Base-by-base conservation (phyloP, 2,888 invertebrate genomes). In the Scaptodrosophila latifasciaeformis region DNA sequence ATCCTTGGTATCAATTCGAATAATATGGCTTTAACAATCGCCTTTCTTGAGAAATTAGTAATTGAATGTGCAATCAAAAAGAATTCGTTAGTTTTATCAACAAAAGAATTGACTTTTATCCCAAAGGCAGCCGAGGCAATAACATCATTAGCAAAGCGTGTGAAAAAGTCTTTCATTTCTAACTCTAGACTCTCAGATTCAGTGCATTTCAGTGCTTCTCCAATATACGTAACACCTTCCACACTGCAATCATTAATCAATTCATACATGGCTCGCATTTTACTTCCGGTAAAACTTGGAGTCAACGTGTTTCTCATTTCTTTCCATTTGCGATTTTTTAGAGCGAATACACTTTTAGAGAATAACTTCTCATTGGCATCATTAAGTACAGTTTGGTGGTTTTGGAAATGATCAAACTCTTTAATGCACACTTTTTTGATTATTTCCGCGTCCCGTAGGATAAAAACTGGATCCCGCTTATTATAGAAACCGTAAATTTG, bases 361-460 rank as follows among this genome's bases (percentile, higher is more conserved):
- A 47, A n/a, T 2, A 47, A 10, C 5, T 34, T 12, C n/a, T 35
- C 46, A n/a, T 35, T 6, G 2, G 19, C 18, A 7, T 34, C 19
- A 19, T 15, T 47, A 12, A 37, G 12, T 7, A 34, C 12, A 7
- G 24, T n/a, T 9, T 87, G 12, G 67, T 49, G 27, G 31, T 84
- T 76, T 1, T 62, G 40, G 54, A 84, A 84, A 45, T 64, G 49
- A 27, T 80, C 81, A 31, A 82, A 81, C 7, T 47, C 35, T 13
- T 27, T 47, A 3, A 47, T 85, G 0, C 87, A 86, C 30, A 90
- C 86, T 31, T 76, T 85, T 44, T 89, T 89, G 10, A 89, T 88
- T 1, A 89, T 49, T 2, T 89, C 88, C 0, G 88, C 86, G 67
- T 90, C 90, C 1, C 87, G 78, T 1, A 90, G 78, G 1, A 89